Evolutionary conservation across 2,113 vertebrate genomes (phyloP).

Genomic region (Carassius carassius): DNA sequence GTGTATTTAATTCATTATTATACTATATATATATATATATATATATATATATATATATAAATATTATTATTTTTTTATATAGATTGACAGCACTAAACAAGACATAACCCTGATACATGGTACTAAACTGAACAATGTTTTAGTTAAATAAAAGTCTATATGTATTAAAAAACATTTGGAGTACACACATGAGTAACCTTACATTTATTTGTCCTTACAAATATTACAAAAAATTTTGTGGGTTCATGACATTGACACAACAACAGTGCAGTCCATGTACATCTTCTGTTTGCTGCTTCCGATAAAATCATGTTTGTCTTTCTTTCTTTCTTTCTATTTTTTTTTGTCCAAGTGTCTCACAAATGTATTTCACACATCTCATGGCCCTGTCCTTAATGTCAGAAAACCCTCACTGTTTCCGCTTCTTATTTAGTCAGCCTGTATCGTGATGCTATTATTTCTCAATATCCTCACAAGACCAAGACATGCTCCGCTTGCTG

Average conservation of each 20-base stretch:
- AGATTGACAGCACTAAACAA: too few relatives aligned
- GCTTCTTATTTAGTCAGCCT: conserved; percentile 3
- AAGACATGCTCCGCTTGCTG: background rate
- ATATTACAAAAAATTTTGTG: background rate
- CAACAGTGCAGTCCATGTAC: background rate
- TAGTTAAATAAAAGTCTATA: too few relatives aligned
- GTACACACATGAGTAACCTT: too few relatives aligned
- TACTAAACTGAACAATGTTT: too few relatives aligned
- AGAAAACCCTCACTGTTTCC: background rate
- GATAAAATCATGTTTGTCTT: background rate
- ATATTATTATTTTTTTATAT: too few relatives aligned
- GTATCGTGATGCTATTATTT: conserved; percentile 31
- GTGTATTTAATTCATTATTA: too few relatives aligned
- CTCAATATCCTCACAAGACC: conserved; percentile 39
- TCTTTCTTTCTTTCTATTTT: background rate
- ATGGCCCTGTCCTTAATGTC: too few relatives aligned
- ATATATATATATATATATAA: too few relatives aligned
- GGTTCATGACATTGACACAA: background rate
- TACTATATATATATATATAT: too few relatives aligned
- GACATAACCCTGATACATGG: too few relatives aligned
- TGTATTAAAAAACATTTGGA: too few relatives aligned
- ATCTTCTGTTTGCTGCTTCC: background rate
- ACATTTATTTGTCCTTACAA: too few relatives aligned
- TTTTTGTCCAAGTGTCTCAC: background rate
- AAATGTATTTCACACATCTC: background rate